Evolutionary conservation across 2,113 vertebrate species (phyloP).

Genomic region (Perognathus longimembris): DNA sequence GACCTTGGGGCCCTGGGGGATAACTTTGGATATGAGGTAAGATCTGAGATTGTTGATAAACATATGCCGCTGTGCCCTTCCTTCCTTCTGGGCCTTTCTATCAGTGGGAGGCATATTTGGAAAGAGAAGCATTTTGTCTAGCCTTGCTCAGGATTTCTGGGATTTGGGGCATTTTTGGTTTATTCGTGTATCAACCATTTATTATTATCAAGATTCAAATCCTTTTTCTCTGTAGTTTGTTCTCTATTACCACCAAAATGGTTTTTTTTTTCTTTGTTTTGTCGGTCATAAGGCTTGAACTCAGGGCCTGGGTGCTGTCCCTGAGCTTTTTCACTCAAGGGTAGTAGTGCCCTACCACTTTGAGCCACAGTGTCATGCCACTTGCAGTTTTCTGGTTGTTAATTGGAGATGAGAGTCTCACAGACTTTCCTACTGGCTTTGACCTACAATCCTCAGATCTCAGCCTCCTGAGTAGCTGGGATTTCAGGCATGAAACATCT

Average conservation of each 20-base stretch:
- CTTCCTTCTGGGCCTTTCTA: neutral
- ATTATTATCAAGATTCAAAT: neutral
- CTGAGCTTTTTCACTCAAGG: too few relatives aligned
- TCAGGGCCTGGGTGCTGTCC: too few relatives aligned
- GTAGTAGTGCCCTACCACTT: too few relatives aligned
- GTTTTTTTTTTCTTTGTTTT: too few relatives aligned
- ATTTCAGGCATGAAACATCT: too few relatives aligned
- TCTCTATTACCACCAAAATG: neutral
- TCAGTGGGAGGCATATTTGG: neutral
- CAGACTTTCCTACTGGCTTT: too few relatives aligned
- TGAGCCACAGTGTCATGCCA: too few relatives aligned
- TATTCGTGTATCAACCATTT: neutral
- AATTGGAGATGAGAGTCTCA: too few relatives aligned
- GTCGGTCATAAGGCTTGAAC: too few relatives aligned
- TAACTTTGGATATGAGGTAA: constrained; percentile 92
- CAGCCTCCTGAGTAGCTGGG: too few relatives aligned
- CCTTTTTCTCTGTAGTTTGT: neutral
- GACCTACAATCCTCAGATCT: too few relatives aligned
- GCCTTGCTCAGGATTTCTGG: neutral
- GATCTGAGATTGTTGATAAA: neutral
- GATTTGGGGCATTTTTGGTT: neutral
- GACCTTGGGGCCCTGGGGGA: constrained; percentile 88
- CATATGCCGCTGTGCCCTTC: neutral
- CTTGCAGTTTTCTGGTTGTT: too few relatives aligned
- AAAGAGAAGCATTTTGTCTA: neutral